These are phyloP conservation scores for Meteorus cinctellus DNA, from an alignment of 2,888 invertebrate species.

Conservation along the genomic window DNA sequence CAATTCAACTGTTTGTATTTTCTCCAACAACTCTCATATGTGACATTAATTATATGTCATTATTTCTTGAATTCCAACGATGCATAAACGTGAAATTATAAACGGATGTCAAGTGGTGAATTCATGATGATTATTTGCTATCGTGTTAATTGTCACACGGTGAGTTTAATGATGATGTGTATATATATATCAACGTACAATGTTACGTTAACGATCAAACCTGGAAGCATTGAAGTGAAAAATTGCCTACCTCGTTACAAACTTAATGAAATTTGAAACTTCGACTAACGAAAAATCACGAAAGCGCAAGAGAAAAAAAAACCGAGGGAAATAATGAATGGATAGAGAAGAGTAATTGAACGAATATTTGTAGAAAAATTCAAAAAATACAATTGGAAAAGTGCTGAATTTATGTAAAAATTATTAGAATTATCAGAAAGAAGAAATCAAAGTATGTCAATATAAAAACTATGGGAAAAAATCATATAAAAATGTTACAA, in stretches of 20 bases:
- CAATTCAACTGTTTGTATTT: background rate
- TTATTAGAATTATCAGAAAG: background rate
- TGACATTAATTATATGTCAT: background rate
- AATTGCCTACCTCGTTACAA: background rate
- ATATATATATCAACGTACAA: background rate
- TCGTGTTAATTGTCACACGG: background rate
- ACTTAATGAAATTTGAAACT: slow-evolving; percentile 7
- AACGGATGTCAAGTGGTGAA: background rate
- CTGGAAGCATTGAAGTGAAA: background rate
- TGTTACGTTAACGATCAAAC: slow-evolving; percentile 1
- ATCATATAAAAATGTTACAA: background rate
- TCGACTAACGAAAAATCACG: background rate
- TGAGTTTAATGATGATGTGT: background rate
- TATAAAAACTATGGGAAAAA: background rate
- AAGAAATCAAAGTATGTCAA: background rate
- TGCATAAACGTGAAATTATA: background rate
- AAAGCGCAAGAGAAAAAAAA: background rate
- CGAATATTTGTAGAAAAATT: background rate
- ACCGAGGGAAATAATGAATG: background rate
- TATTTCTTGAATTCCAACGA: slow-evolving; percentile 4
- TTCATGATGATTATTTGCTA: background rate
- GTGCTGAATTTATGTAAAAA: background rate
- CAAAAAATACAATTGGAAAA: background rate
- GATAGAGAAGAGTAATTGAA: background rate
- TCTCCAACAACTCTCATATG: slow-evolving; percentile 4